These are phyloP conservation scores for Etheostoma cragini DNA, from an alignment of 2,113 vertebrate genomes.

Conservation along the genomic window DNA sequence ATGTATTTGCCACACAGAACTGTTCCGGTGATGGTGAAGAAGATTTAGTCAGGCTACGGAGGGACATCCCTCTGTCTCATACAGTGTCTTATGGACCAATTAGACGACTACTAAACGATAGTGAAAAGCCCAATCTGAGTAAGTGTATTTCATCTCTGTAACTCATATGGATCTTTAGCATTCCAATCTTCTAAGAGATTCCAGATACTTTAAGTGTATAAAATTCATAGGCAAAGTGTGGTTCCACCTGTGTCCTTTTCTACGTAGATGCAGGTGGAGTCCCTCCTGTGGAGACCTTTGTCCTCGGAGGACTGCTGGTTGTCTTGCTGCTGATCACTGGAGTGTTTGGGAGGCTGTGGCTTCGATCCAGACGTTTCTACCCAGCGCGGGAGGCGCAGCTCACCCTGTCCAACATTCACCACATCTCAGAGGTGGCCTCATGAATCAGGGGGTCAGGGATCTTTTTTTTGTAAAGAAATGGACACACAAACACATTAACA, in stretches of 20 bases:
- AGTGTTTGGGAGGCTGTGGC: constrained; percentile 82
- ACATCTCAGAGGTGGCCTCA: constrained; percentile 83
- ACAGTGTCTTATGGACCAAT: constrained; percentile 81
- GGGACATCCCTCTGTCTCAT: constrained; percentile 75
- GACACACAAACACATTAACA: constrained; percentile 27
- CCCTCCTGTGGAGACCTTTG: constrained; percentile 79
- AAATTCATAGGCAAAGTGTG: constrained; percentile 9
- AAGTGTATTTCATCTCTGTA: constrained; percentile 34
- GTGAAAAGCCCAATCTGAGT: constrained; percentile 66
- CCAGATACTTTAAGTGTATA: neutral
- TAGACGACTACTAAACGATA: constrained; percentile 66
- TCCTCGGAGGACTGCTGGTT: constrained; percentile 78
- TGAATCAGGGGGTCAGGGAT: constrained; percentile 52
- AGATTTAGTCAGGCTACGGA: constrained; percentile 70
- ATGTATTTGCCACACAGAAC: constrained; percentile 74
- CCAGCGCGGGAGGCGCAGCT: constrained; percentile 81
- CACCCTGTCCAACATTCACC: constrained; percentile 84
- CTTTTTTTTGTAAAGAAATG: constrained; percentile 10
- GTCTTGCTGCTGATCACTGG: constrained; percentile 80
- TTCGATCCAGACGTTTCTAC: constrained; percentile 81
- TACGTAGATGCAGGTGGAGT: constrained; percentile 64
- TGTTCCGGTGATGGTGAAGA: constrained; percentile 76
- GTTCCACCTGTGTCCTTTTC: constrained; percentile 8
- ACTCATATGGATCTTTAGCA: neutral
- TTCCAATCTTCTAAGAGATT: constrained; percentile 1